Evolutionary conservation across 2,113 vertebrate genomes (phyloP).

Genomic region (Numenius arquata): DNA sequence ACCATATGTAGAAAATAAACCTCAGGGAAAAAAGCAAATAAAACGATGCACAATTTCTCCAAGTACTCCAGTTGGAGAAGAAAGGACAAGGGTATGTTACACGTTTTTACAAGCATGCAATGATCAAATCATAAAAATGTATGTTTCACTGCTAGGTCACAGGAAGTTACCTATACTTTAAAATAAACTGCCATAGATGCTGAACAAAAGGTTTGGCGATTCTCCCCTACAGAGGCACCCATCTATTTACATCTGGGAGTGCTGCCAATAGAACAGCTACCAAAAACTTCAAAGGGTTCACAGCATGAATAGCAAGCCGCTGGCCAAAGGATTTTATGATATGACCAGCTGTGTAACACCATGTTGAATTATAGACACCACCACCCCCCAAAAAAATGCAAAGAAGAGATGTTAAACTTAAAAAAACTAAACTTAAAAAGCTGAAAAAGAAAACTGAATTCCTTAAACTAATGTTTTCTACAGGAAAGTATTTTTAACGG

Average conservation of each 20-base stretch:
- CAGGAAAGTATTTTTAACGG: neutral
- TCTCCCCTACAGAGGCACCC: neutral
- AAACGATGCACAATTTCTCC: neutral
- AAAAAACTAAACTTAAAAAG: neutral
- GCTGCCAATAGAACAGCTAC: conserved; percentile 48
- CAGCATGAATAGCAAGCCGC: conserved; percentile 18
- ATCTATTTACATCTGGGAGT: conserved; percentile 42
- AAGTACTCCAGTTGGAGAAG: accelerated
- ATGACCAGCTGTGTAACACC: conserved; percentile 25
- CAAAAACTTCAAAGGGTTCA: conserved; percentile 58
- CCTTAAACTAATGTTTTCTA: neutral
- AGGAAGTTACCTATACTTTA: conserved; percentile 11
- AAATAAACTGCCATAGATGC: neutral
- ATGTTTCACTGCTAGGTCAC: neutral
- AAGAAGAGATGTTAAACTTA: neutral
- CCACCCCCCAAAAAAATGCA: neutral
- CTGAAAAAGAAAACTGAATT: neutral
- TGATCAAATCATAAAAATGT: neutral
- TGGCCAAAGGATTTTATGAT: conserved; percentile 52
- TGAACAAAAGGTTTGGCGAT: conserved; percentile 33
- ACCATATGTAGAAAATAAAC: neutral
- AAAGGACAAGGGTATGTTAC: neutral
- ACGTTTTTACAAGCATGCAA: accelerated
- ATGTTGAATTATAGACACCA: neutral
- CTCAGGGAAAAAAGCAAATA: neutral